Conservation (phyloP, 2,113 vertebrate species). For the Syrrhaptes paradoxus region DNA sequence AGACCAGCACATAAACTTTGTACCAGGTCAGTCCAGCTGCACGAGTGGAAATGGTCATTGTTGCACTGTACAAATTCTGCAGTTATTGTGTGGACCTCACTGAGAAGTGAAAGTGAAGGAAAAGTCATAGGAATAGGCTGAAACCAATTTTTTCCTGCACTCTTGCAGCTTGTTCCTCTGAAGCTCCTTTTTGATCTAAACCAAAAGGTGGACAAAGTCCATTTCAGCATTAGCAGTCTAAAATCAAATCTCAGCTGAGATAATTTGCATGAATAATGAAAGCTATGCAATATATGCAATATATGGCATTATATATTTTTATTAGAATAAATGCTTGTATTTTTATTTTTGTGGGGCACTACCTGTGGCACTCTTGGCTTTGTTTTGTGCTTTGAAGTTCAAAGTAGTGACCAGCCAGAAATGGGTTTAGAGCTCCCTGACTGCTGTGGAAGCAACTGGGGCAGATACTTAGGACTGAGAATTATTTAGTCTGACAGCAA, state of each 20-base stretch:
- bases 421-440: neutral
- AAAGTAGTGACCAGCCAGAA: neutral
- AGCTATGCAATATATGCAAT: neutral
- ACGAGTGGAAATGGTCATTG: neutral
- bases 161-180: neutral
- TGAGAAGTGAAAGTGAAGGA: neutral
- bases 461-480: neutral
- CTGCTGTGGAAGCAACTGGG: fast-evolving
- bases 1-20: neutral
- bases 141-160: neutral
- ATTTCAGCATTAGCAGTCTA: neutral
- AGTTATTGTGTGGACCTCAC: neutral
- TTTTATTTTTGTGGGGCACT: neutral
- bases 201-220: neutral
- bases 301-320: neutral
- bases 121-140: neutral
- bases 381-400: neutral
- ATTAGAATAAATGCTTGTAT: neutral
- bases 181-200: neutral
- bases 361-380: neutral
- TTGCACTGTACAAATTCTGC: neutral
- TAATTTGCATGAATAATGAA: neutral
- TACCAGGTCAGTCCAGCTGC: neutral
- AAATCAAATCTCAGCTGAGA: neutral
- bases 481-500: neutral